Percentiles rank a stretch among this genome's conserved stretches.
Conservation (phyloP, 2,797 vertebrate genomes). For the Platalea minor region DNA sequence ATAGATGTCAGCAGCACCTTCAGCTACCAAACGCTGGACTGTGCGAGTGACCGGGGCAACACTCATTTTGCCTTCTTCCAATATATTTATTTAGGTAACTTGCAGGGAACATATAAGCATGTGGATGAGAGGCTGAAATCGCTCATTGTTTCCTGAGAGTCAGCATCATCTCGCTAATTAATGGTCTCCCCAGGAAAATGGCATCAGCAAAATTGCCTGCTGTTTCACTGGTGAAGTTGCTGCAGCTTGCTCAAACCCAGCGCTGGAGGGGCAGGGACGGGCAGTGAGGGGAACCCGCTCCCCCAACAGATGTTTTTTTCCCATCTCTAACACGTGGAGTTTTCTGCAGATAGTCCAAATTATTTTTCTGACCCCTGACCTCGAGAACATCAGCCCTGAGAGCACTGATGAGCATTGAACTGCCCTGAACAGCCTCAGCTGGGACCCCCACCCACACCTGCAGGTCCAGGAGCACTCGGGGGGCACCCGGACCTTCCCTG, state of each 20-base stretch:
- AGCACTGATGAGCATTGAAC: not conserved
- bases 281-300: not conserved
- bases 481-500: not conserved
- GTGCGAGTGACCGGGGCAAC: not conserved
- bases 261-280: not conserved
- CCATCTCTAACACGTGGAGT: rapidly evolving
- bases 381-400: not conserved
- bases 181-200: not conserved
- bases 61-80: not conserved
- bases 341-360: not conserved
- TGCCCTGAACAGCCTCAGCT: not conserved
- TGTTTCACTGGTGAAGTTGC: rapidly evolving
- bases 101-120: rapidly evolving
- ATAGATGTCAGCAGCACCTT: slow-evolving; percentile 42
- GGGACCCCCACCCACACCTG: not conserved
- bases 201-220: rapidly evolving
- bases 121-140: not conserved
- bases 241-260: rapidly evolving
- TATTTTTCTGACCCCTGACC: not conserved
- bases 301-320: not conserved
- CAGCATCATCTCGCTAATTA: not conserved
- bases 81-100: not conserved
- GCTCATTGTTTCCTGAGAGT: not conserved
- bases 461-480: not conserved
- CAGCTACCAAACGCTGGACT: rapidly evolving